Conservation (phyloP, 2,113 vertebrate genomes). For the Malurus melanocephalus region DNA sequence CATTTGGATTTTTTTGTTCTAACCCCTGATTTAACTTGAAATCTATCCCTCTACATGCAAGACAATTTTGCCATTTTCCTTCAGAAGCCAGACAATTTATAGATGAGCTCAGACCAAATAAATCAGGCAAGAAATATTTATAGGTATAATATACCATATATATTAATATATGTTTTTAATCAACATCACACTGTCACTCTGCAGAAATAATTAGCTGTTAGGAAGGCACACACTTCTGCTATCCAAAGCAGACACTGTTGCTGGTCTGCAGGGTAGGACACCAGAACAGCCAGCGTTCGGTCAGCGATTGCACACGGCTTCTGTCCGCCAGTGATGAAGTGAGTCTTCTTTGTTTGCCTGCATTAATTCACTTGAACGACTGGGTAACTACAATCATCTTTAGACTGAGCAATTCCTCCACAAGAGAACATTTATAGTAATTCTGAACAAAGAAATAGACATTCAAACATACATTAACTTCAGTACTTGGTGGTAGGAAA, state of each 20-base stretch:
- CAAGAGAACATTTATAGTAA: neutral
- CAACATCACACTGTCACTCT: constrained; percentile 46
- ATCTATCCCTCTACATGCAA: constrained; percentile 30
- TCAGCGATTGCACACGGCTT: neutral
- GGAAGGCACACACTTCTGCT: constrained; percentile 9
- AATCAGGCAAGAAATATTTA: constrained; percentile 59
- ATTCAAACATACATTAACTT: neutral
- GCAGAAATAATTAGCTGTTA: constrained; percentile 55
- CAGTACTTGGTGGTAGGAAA: neutral
- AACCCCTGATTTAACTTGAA: constrained; percentile 43
- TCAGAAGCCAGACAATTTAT: constrained; percentile 67
- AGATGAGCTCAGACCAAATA: constrained; percentile 63
- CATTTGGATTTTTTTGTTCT: neutral
- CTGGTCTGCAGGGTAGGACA: neutral
- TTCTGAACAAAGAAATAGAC: constrained; percentile 14
- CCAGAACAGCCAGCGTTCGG: neutral
- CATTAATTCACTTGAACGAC: constrained; percentile 22
- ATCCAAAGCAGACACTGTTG: neutral
- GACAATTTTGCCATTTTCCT: constrained; percentile 57
- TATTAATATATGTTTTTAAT: constrained; percentile 62
- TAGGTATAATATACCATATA: constrained; percentile 50
- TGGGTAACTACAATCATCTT: neutral
- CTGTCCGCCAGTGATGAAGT: neutral
- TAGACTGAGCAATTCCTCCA: neutral
- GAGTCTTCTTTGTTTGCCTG: neutral